These are phyloP conservation scores for Genyomyrus donnyi DNA, from an alignment of 2,113 vertebrate genomes.

Conservation along the genomic window DNA sequence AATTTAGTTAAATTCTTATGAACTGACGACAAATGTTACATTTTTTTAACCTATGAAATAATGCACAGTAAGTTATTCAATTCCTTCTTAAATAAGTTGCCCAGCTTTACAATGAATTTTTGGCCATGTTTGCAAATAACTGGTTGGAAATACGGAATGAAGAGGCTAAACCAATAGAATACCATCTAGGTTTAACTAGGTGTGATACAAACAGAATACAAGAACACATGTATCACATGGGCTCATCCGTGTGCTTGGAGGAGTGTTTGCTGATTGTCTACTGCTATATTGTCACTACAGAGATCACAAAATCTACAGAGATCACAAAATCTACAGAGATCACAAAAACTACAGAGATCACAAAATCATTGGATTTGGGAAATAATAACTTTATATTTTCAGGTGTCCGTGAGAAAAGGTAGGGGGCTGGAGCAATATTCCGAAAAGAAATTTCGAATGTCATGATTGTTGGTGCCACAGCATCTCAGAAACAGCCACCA, in stretches of 20 bases:
- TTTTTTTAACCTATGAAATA: background rate
- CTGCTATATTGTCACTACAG: background rate
- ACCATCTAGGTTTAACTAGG: background rate
- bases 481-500: background rate
- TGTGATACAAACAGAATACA: background rate
- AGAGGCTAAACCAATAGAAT: background rate
- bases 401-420: background rate
- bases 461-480: background rate
- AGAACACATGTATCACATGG: background rate
- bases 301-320: background rate
- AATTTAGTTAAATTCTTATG: background rate
- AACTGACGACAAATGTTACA: background rate
- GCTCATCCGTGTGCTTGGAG: background rate
- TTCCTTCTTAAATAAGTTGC: background rate
- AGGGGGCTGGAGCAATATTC: background rate
- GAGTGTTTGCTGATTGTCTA: background rate
- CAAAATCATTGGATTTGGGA: background rate
- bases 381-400: background rate
- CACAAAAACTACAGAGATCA: background rate
- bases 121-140: background rate
- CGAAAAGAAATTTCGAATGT: background rate
- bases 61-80: background rate
- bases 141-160: background rate
- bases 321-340: background rate
- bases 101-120: background rate